Evolutionary conservation across 2,797 vertebrate species (phyloP).

Genomic region (Crenuchus spilurus): DNA sequence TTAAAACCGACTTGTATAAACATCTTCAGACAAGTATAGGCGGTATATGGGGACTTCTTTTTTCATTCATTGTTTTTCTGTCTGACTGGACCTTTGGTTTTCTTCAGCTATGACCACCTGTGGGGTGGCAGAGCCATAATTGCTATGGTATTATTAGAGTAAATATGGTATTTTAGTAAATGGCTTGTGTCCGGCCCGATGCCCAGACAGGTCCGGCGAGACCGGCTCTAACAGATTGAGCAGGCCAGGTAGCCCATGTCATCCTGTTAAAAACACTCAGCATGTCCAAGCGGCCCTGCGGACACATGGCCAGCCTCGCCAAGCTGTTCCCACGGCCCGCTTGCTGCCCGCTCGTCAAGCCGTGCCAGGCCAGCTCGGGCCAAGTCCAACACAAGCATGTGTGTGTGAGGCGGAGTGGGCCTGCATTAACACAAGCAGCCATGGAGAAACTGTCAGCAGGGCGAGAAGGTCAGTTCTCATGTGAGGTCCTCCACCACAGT

Average conservation of each 20-base stretch:
- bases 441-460: constrained; percentile 35
- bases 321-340: constrained; percentile 58
- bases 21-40: constrained; percentile 6
- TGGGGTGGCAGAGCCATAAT: constrained; percentile 43
- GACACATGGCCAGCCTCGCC: constrained; percentile 51
- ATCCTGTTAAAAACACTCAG: constrained; percentile 65
- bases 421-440: constrained; percentile 42
- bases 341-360: constrained; percentile 39
- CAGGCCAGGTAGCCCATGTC: constrained; percentile 70
- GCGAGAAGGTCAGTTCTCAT: constrained; percentile 44
- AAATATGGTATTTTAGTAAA: constrained; percentile 57
- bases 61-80: constrained; percentile 31
- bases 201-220: constrained; percentile 53
- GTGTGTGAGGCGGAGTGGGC: constrained; percentile 38
- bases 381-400: constrained; percentile 56
- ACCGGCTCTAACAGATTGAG: constrained; percentile 63
- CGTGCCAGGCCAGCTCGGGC: constrained; percentile 50
- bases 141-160: constrained; percentile 44
- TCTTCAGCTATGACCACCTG: constrained; percentile 19
- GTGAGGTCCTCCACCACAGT: constrained; percentile 18
- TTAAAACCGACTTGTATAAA: constrained; percentile 29
- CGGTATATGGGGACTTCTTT: constrained; percentile 15
- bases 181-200: constrained; percentile 56
- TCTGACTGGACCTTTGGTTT: constrained; percentile 40
- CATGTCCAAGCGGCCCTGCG: constrained; percentile 70